phyloP scores from a whole-genome alignment of 2,797 vertebrate species.

The Myripristis jacobus region DNA sequence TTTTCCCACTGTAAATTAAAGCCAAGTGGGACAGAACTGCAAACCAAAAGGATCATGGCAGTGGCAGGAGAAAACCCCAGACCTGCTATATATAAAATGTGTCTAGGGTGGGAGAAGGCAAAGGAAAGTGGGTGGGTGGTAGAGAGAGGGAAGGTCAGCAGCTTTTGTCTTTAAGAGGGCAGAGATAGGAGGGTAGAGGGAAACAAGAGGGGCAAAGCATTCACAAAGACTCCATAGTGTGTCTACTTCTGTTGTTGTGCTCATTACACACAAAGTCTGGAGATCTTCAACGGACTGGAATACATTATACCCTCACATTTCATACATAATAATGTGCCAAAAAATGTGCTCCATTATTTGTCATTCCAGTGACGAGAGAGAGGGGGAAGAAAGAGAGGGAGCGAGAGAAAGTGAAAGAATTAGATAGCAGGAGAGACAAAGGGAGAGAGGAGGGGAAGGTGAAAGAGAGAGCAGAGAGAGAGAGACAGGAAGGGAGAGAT shows the following conservation, averaged over 20 bases:
- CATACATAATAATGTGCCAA: conserved; percentile 82
- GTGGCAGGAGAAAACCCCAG: conserved; percentile 58
- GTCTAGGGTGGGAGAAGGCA: conserved; percentile 20
- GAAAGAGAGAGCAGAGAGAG: conserved; percentile 15
- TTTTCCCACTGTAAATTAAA: conserved; percentile 99
- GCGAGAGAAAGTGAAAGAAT: no score
- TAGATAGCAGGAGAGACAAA: no score
- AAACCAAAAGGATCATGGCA: conserved; percentile 81
- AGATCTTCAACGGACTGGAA: conserved; percentile 77
- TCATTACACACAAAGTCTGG: conserved; percentile 67
- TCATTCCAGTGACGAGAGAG: conserved; percentile 70
- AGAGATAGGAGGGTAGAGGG: conserved; percentile 6
- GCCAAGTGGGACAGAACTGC: conserved; percentile 93
- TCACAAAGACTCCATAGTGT: conserved; percentile 40
- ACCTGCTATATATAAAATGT: conserved; percentile 47
- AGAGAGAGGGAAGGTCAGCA: conserved; percentile 61
- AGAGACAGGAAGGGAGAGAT: conserved; percentile 53
- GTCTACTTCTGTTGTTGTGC: conserved; percentile 56
- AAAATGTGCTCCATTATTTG: conserved; percentile 79
- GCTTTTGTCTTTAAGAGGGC: conserved; percentile 63
- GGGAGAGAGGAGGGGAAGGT: background rate
- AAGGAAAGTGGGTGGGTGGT: conserved; percentile 42
- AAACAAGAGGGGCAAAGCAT: conserved; percentile 24
- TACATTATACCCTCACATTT: conserved; percentile 78
- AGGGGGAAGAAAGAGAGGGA: no score